These are phyloP conservation scores for Pangasius larnaudii DNA, from an alignment of 2,797 vertebrate genomes.

Conservation along the genomic window DNA sequence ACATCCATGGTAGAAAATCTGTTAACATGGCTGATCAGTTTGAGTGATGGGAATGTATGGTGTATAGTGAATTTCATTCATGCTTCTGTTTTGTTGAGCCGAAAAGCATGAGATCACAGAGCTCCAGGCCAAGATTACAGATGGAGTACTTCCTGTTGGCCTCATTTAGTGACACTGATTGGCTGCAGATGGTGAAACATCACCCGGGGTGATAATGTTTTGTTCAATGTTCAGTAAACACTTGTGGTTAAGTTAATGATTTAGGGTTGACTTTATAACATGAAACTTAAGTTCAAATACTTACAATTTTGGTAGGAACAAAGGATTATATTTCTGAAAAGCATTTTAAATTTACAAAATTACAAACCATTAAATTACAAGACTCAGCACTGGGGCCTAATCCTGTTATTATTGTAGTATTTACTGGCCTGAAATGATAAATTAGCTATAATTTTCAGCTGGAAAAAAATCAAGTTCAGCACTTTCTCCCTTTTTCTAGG, in stretches of 20 bases:
- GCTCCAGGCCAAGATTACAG: background rate
- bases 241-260: background rate
- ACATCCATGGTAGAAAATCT: background rate
- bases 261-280: background rate
- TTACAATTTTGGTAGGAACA: background rate
- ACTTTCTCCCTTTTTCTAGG: background rate
- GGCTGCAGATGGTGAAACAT: background rate
- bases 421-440: background rate
- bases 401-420: background rate
- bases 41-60: too few species aligned
- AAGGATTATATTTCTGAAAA: background rate
- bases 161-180: background rate
- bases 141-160: constrained; percentile 8
- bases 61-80: background rate
- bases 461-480: background rate
- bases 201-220: background rate
- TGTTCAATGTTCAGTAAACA: background rate
- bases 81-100: background rate
- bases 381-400: background rate
- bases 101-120: background rate
- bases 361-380: background rate
- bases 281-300: background rate
- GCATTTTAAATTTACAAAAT: background rate
- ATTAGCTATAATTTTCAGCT: background rate
- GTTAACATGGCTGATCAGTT: background rate